These are phyloP conservation scores for Cynodonichthys magdalenae DNA, from an alignment of 2,797 vertebrate species.

Conservation along the genomic window DNA sequence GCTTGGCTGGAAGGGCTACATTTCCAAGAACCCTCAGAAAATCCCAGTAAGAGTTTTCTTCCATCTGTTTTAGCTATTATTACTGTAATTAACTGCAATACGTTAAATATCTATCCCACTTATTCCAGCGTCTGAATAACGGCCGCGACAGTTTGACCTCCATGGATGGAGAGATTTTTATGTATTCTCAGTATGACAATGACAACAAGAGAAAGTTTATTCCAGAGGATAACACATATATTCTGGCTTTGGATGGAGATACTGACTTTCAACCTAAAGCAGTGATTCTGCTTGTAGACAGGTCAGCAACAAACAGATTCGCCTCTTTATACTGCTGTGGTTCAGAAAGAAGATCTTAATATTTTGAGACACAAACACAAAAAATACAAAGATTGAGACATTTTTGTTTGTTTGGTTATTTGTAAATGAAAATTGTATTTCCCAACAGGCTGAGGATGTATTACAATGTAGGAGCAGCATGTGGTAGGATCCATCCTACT, in stretches of 20 bases:
- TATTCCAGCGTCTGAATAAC: slow-evolving; percentile 65
- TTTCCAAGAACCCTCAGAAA: slow-evolving; percentile 80
- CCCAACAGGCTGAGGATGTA: slow-evolving; percentile 79
- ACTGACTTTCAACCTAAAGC: slow-evolving; percentile 86
- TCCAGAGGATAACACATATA: slow-evolving; percentile 80
- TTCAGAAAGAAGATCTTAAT: not conserved
- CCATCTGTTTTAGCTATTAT: not conserved
- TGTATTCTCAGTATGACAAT: slow-evolving; percentile 69
- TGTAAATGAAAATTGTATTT: not conserved
- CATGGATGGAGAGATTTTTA: slow-evolving; percentile 69
- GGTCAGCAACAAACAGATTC: slow-evolving; percentile 45
- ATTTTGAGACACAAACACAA: not conserved
- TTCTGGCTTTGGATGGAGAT: slow-evolving; percentile 86
- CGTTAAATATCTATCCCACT: not conserved
- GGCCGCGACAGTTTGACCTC: slow-evolving; percentile 76
- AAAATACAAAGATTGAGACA: not conserved
- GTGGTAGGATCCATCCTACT: slow-evolving; percentile 87
- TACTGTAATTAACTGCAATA: not conserved
- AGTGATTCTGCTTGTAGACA: slow-evolving; percentile 82
- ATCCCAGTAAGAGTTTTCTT: slow-evolving; percentile 66
- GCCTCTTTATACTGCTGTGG: not conserved
- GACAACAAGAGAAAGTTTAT: slow-evolving; percentile 80
- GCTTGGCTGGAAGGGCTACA: slow-evolving; percentile 85
- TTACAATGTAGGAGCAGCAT: slow-evolving; percentile 83
- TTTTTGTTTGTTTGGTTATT: slow-evolving; percentile 5